Conservation (phyloP, 2,113 vertebrate species). For the Sinocyclocheilus maitianheensis region DNA sequence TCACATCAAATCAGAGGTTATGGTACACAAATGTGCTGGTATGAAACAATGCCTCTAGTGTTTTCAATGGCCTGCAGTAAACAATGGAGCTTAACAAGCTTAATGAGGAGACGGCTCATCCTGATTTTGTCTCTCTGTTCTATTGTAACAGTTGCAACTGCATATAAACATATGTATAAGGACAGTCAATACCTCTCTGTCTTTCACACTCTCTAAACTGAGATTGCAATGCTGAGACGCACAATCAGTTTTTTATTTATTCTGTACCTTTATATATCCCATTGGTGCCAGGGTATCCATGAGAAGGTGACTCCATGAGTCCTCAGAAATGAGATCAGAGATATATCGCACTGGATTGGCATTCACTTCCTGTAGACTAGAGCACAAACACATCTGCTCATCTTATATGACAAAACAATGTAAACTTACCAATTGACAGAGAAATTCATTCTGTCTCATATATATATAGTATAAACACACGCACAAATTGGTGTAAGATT, state of each 20-base stretch:
- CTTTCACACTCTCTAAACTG: too few species aligned
- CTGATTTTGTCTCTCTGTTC: slow-evolving; percentile 29
- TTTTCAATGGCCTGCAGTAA: slow-evolving; percentile 31
- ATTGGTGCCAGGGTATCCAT: slow-evolving; percentile 86
- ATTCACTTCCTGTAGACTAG: slow-evolving; percentile 93
- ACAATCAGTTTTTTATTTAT: neutral
- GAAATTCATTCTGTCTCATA: too few species aligned
- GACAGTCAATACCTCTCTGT: neutral
- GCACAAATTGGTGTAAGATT: too few species aligned
- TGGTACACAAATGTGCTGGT: slow-evolving; percentile 34
- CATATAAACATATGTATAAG: slow-evolving; percentile 6
- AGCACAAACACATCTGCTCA: slow-evolving; percentile 26
- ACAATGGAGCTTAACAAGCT: slow-evolving; percentile 49
- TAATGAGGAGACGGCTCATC: slow-evolving; percentile 52
- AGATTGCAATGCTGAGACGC: neutral
- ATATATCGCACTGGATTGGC: slow-evolving; percentile 83
- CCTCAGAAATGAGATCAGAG: slow-evolving; percentile 85
- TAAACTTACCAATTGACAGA: too few species aligned
- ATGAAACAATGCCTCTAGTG: slow-evolving; percentile 51
- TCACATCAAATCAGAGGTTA: slow-evolving; percentile 23
- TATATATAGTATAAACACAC: too few species aligned
- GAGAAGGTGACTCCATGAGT: slow-evolving; percentile 90
- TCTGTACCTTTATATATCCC: slow-evolving; percentile 86
- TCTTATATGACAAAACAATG: neutral
- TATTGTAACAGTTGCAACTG: neutral